Conservation (phyloP, 1,140 invertebrate genomes). For the Drosophila micromelanica region DNA sequence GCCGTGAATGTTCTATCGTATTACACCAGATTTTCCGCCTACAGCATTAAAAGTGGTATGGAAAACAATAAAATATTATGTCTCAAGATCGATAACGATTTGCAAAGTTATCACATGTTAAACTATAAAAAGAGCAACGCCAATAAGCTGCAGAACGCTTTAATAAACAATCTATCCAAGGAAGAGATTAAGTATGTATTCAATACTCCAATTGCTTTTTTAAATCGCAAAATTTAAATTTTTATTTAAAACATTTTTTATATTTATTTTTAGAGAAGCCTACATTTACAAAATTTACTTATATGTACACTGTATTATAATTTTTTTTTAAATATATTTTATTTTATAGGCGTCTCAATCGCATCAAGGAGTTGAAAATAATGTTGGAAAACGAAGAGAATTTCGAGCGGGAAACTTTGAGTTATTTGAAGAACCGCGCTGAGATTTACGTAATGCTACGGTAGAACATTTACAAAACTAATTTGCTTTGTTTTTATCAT, state of each 20-base stretch:
- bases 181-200: slow-evolving; percentile 69
- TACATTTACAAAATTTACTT: too few species aligned
- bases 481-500: background rate
- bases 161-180: slow-evolving; percentile 73
- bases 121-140: slow-evolving; percentile 69
- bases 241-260: too few species aligned
- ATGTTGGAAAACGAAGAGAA: slow-evolving; percentile 35
- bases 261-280: too few species aligned
- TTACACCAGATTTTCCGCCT: background rate
- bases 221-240: too few species aligned
- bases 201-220: background rate
- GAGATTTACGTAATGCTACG: slow-evolving; percentile 65
- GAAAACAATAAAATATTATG: slow-evolving; percentile 74
- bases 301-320: background rate
- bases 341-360: slow-evolving; percentile 54
- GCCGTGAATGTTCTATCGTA: too few species aligned
- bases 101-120: slow-evolving; percentile 58
- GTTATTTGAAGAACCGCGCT: slow-evolving; percentile 62
- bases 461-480: slow-evolving; percentile 11
- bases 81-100: slow-evolving; percentile 67
- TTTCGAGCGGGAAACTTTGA: slow-evolving; percentile 49
- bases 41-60: slow-evolving; percentile 76
- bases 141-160: slow-evolving; percentile 55
- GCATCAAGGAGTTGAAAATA: slow-evolving; percentile 59
- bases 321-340: background rate